These are phyloP conservation scores for Actinostola sp. DNA, from an alignment of 92 coral and sea anemone species.

Conservation along the genomic window DNA sequence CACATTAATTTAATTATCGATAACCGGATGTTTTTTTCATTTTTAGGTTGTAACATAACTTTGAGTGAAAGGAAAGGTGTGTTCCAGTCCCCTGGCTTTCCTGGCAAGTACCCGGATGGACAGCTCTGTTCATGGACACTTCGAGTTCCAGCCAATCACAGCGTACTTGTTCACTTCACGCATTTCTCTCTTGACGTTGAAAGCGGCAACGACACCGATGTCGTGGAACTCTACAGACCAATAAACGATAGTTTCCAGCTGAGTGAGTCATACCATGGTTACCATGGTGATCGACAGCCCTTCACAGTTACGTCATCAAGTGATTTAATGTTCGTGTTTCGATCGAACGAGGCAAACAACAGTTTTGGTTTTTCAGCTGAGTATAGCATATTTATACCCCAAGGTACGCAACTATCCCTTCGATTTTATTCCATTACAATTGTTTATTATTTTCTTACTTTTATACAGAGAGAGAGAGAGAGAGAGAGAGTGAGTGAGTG, in stretches of 20 bases:
- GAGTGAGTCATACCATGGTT: background rate
- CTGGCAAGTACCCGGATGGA: constrained; percentile 63
- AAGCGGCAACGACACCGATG: background rate
- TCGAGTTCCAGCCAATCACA: constrained; percentile 36
- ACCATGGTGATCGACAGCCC: background rate
- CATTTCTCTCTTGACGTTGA: constrained; percentile 19
- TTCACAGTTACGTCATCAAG: constrained; percentile 2
- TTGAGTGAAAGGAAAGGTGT: constrained; percentile 42
- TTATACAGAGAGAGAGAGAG: no score
- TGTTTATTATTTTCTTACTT: no score
- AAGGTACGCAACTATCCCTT: background rate
- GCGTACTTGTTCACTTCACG: constrained; percentile 47
- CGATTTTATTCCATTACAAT: no score
- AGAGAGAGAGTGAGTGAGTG: no score
- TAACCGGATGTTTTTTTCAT: no score
- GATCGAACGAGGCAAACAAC: constrained; percentile 9
- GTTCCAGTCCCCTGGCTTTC: constrained; percentile 75
- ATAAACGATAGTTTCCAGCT: background rate
- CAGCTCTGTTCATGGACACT: constrained; percentile 83
- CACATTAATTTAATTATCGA: background rate
- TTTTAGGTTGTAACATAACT: constrained; percentile 70
- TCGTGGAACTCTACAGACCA: background rate
- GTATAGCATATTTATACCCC: constrained; percentile 5
- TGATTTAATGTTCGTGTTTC: constrained; percentile 22
- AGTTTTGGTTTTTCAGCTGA: constrained; percentile 17